Base-by-base conservation (phyloP, 2,797 vertebrate genomes). In the Acropternis orthonyx region DNA sequence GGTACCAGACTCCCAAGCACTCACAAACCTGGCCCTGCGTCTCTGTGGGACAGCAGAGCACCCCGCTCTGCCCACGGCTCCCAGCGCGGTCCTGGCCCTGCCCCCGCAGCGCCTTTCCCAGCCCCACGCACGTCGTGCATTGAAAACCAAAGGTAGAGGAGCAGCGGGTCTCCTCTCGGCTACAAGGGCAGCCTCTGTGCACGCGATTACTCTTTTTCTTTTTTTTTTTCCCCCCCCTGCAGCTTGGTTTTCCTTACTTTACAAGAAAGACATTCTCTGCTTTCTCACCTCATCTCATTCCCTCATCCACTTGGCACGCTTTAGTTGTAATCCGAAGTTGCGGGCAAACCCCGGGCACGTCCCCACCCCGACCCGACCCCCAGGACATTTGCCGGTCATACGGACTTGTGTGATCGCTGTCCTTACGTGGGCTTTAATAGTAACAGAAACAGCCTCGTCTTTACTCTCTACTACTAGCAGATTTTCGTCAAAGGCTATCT, bases 401-500 rank as follows among this genome's bases (percentile, higher is more conserved):
- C 1, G 32, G 80, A 28, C 69, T 91, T 58, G 85, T 91, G 46
- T 15, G 34, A 55, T 71, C 74, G 26, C 37, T 77, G 77, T 36
- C 67, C 76, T 85, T 22, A n/a, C 63, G 15, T 43, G 86, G 59
- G 37, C 21, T 92, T 83, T 80, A 63, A 71, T 12, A 77, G 71
- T 43, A 43, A 74, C 73, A 77, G 72, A 52, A 89, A 87, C 66
- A 79, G 74, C 41, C 28, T 82, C 86, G 6, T 80, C 77, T 77
- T 79, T 83, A 46, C 71, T 81, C 62, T 94, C 71, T 80, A 36
- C 86, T 74, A 36, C 68, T 22, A 83, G 63, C 34, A 73, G 89
- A 87, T 91, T 76, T 94, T 95, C 88, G 91, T 82, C 80, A 95
- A 93, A 95, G 96, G 94, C 59, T 92, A 80, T 56, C 12, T 20